Conservation (phyloP, 2,113 vertebrate species). For the Cyprinodon variegatus region DNA sequence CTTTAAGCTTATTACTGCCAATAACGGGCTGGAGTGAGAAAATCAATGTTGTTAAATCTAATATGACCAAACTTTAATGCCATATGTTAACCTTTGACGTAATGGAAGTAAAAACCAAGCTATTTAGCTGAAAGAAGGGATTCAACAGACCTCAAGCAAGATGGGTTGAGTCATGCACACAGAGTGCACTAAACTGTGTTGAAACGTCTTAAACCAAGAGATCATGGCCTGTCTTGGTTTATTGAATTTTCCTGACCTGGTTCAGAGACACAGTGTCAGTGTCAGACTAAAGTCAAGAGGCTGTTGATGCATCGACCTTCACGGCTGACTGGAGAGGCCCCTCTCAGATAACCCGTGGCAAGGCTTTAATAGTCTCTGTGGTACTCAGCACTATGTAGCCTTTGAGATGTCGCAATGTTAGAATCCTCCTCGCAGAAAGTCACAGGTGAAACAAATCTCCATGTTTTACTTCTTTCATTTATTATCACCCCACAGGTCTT, state of each 20-base stretch:
- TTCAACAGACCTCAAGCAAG: too few species aligned
- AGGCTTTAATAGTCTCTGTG: conserved; percentile 35
- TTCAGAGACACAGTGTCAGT: conserved; percentile 9
- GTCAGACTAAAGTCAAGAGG: conserved; percentile 22
- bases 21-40: too few species aligned
- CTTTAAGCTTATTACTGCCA: too few species aligned
- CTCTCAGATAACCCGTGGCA: conserved; percentile 40
- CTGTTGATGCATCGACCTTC: conserved; percentile 49
- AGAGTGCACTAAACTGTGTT: too few species aligned
- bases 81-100: too few species aligned
- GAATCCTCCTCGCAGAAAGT: conserved; percentile 19
- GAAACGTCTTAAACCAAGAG: not conserved
- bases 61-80: too few species aligned
- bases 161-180: too few species aligned
- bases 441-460: not conserved
- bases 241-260: not conserved
- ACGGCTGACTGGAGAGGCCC: conserved; percentile 34
- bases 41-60: too few species aligned
- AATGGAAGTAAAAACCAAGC: too few species aligned
- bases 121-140: too few species aligned
- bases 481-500: too few species aligned
- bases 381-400: conserved; percentile 1
- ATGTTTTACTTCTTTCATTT: not conserved
- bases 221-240: not conserved
- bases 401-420: conserved; percentile 23